Conservation (phyloP, 2,113 vertebrate species). For the Menura novaehollandiae region DNA sequence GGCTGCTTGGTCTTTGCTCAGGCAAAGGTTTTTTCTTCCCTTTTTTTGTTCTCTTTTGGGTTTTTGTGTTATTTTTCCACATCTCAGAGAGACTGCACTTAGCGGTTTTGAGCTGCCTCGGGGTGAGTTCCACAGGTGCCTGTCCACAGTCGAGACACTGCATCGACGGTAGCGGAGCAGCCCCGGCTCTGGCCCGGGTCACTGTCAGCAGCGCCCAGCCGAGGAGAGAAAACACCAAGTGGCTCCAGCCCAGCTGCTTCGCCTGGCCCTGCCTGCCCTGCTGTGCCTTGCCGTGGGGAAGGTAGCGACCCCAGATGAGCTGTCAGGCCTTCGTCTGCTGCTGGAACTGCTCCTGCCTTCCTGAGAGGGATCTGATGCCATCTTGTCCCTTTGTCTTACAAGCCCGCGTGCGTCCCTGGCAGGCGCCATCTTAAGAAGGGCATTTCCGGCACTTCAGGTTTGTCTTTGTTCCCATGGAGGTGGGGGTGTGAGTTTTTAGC, state of each 20-base stretch:
- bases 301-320: too few species aligned
- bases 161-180: neutral
- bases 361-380: too few species aligned
- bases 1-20: neutral
- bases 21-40: neutral
- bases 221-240: too few species aligned
- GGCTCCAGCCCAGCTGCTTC: neutral
- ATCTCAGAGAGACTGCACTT: neutral
- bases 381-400: neutral
- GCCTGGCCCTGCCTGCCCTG: neutral
- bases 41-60: neutral
- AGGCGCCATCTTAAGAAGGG: neutral
- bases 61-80: neutral
- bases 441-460: neutral
- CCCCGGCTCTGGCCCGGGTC: too few species aligned
- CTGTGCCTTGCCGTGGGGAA: too few species aligned
- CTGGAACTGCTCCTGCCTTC: too few species aligned
- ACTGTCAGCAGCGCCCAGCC: too few species aligned
- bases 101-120: neutral
- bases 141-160: accelerated
- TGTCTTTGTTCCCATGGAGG: neutral
- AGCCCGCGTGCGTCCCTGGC: neutral
- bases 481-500: neutral
- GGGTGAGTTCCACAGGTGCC: neutral
- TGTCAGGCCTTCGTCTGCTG: too few species aligned